Evolutionary conservation across 2,113 vertebrate species (phyloP), one percentile per base, ranked within the genome.

Genomic region (Nothobranchius kuhntae): DNA sequence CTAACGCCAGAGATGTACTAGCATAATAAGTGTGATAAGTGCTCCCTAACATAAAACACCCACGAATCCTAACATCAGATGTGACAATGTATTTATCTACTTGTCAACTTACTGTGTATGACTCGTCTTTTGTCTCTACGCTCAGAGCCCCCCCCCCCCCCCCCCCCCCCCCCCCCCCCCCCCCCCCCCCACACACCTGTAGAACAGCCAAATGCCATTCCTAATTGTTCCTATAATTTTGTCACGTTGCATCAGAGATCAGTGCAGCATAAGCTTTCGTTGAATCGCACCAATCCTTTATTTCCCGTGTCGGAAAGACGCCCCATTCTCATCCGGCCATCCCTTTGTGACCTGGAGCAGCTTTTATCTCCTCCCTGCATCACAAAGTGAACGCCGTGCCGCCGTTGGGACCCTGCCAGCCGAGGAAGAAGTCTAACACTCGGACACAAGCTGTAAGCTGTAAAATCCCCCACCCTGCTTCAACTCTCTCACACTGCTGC

Each of bases 361-460:
- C 86, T 86, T 88, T 90, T 82, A 88, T 86, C 84, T 81, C 73
- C 65, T 57, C 67, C 77, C 64, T 1, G 10, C 24, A 83, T 78
- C 78, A 87, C 78, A 89, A 84, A 87, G 82, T 87, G 62, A 63
- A 78, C 73, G 82, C 80, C 86, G 86, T 81, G 72, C 72, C 82
- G 86, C 68, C 80, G 71, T 77, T 84, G 83, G 77, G 86, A 75
- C 62, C 51, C 67, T 66, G 81, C 86, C 77, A 89, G 78, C 71
- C 68, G 62, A 81, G 73, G 78, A 87, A 76, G 71, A 51, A 81
- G 76, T 79, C 71, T 73, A 60, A 58, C 61, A 54, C 77, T 69
- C 82, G 82, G 76, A 80, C 82, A 75, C 69, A 50, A 71, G 67
- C 69, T 85, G 56, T 77, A 76, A 78, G 74, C 78, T 77, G 64